These are phyloP conservation scores for Grapholita molesta DNA, from an alignment of 1,140 invertebrate species.

Conservation along the genomic window DNA sequence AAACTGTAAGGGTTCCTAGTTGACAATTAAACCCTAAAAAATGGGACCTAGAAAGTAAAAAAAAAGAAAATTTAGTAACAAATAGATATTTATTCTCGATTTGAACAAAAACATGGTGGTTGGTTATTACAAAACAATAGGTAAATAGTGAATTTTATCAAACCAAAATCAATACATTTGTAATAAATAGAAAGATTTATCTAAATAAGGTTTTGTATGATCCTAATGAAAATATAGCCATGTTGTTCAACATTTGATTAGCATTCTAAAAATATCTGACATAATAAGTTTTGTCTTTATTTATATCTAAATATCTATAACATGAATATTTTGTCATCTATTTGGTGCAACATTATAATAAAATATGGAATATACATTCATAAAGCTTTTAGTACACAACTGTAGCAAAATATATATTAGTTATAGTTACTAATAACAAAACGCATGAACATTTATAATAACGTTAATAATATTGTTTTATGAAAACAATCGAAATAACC, in stretches of 20 bases:
- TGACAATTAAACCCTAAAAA: too few relatives aligned
- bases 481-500: too few relatives aligned
- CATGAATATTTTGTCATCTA: background rate
- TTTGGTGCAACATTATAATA: slow-evolving; percentile 1
- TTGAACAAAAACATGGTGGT: background rate
- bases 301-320: background rate
- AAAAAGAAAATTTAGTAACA: background rate
- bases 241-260: background rate
- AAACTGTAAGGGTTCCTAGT: too few relatives aligned
- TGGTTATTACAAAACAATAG: background rate
- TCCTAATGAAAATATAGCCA: too few relatives aligned
- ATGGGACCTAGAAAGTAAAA: too few relatives aligned
- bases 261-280: background rate
- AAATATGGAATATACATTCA: background rate
- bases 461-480: background rate
- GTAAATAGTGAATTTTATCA: too few relatives aligned
- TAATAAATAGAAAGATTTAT: too few relatives aligned
- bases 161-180: too few relatives aligned
- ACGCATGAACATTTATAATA: background rate
- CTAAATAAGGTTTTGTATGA: too few relatives aligned
- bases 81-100: slow-evolving; percentile 1
- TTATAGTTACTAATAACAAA: background rate
- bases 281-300: background rate
- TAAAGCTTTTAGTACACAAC: background rate
- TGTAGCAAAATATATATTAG: background rate